Percentiles rank a stretch among this genome's conserved stretches.
Conservation (phyloP, 2,888 invertebrate species). For the Lysandra coridon region DNA sequence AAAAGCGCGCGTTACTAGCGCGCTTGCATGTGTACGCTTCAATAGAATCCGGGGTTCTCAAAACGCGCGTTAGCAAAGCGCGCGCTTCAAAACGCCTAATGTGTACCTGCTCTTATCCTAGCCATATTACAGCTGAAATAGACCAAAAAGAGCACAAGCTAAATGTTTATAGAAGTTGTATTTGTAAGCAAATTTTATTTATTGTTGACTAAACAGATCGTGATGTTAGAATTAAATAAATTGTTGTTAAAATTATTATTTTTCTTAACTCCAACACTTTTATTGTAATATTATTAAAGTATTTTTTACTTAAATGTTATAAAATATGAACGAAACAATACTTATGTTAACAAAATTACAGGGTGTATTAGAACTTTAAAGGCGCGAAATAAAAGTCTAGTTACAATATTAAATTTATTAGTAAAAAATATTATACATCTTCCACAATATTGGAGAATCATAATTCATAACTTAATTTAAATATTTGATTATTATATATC, state of each 20-base stretch:
- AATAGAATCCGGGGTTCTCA: no score
- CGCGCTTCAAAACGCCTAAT: no score
- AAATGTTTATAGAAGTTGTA: background rate
- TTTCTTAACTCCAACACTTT: no score
- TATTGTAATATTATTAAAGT: no score
- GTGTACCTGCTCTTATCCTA: background rate
- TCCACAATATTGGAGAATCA: conserved; percentile 80
- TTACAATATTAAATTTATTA: conserved; percentile 81
- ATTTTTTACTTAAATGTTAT: no score
- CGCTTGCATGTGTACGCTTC: no score
- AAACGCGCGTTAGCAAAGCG: no score
- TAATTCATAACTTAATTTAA: conserved; percentile 79
- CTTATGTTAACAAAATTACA: no score
- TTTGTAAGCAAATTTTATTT: conserved; percentile 25
- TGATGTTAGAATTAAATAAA: background rate
- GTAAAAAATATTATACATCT: conserved; percentile 82
- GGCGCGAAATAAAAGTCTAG: conserved; percentile 35
- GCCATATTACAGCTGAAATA: background rate
- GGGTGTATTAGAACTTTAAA: background rate
- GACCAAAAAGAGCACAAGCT: conserved; percentile 25
- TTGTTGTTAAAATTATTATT: background rate
- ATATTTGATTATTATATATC: conserved; percentile 78
- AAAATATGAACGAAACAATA: no score
- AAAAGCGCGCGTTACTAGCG: no score
- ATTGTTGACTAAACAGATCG: conserved; percentile 13